Base-by-base conservation (phyloP, 2,888 invertebrate species). In the Megaustenia siamemsis region DNA sequence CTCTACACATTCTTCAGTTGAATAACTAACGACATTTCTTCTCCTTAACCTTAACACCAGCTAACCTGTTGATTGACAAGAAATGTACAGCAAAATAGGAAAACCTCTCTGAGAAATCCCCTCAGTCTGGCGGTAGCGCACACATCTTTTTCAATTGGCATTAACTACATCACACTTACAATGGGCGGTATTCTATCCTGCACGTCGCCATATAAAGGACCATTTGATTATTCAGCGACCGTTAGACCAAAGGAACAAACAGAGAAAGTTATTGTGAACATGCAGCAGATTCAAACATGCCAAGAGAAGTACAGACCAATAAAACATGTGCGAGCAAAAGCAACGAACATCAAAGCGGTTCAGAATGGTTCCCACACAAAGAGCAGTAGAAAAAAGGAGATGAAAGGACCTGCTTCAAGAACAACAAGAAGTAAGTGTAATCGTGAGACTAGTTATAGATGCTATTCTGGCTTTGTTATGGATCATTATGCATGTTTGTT, bases 131-230 rank as follows among this genome's bases (percentile, higher is more conserved):
- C n/a, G n/a, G n/a, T n/a, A n/a, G n/a, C n/a, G n/a, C n/a, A n/a
- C n/a, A n/a, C n/a, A 60, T n/a, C 40, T 38, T 24, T 18, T n/a
- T 53, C 15, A 53, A 49, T 53, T 49, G 32, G 18, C 5, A 6
- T 21, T 21, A 8, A n/a, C 76, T 21, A 56, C 43, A 12, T 43
- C 43, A 18, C 1, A 63, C 24, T 10, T 15, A 69, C 24, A 68
- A 80, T 80, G 80, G 80, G 80, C 32, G 53, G 80, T 18, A n/a
- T 40, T 35, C 69, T 80, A 6, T 69, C 80, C 18, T 80, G 80
- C 40, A n/a, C 69, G 0, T 68, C 80, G 35, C 35, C 49, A 24
- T 53, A 80, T 15, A 80, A 80, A 80, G 80, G 53, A 18, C 24
- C 45, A 1, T 24, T 80, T 32, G 80, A 80, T 69, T 80, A 80